These are phyloP conservation scores for Eueides isabella DNA, from an alignment of 1,140 invertebrate genomes.

Conservation along the genomic window DNA sequence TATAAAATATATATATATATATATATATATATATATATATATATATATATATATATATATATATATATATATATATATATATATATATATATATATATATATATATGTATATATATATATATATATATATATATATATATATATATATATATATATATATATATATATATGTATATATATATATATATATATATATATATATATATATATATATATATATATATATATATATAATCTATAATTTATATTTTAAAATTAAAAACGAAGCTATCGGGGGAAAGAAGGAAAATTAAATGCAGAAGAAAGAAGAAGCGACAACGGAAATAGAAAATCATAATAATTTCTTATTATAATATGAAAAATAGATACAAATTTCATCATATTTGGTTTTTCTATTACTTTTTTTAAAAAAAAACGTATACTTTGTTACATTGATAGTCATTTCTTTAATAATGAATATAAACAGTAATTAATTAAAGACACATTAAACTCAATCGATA, in stretches of 20 bases:
- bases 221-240: not conserved
- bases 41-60: not conserved
- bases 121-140: not conserved
- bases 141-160: not conserved
- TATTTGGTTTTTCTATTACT: too few species aligned
- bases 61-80: not conserved
- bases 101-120: too few species aligned
- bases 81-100: not conserved
- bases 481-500: too few species aligned
- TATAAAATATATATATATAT: not conserved
- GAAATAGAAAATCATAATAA: not conserved
- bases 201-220: too few species aligned
- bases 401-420: too few species aligned
- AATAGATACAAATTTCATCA: too few species aligned
- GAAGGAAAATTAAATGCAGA: conserved; percentile 40
- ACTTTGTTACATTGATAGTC: too few species aligned
- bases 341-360: too few species aligned
- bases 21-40: not conserved
- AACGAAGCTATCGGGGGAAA: not conserved
- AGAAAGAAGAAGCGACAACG: conserved; percentile 25
- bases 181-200: not conserved
- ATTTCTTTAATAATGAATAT: too few species aligned
- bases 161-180: not conserved
- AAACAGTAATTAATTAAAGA: too few species aligned
- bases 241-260: not conserved